Percentiles rank a stretch among this genome's conserved stretches.
Evolutionary conservation across 2,888 invertebrate species (phyloP).

Genomic region (Meteorus cinctellus): DNA sequence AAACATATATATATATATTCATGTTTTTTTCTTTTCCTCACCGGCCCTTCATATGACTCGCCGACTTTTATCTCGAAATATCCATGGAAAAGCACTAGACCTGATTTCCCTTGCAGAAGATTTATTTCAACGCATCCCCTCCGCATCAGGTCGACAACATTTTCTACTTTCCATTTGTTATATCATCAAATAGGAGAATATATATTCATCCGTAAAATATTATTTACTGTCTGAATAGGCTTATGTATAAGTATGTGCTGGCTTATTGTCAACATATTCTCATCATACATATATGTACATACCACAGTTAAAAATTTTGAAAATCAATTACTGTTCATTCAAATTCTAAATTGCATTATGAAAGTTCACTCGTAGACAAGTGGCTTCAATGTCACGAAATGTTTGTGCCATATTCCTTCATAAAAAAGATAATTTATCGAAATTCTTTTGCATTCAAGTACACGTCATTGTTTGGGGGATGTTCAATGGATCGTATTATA

Average conservation of each 20-base stretch:
- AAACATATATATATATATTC: background rate
- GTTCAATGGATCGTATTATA: no score
- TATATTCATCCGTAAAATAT: background rate
- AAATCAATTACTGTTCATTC: no score
- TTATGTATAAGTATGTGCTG: background rate
- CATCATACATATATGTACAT: background rate
- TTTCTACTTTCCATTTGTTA: slow-evolving; percentile 6
- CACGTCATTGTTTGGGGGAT: no score
- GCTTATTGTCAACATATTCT: background rate
- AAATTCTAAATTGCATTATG: no score
- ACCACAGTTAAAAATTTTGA: no score
- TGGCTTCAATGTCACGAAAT: slow-evolving; percentile 42
- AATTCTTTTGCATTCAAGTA: no score
- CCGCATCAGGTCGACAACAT: slow-evolving; percentile 39
- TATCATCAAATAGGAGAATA: slow-evolving; percentile 38
- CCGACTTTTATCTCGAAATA: slow-evolving; percentile 26
- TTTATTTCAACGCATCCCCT: slow-evolving; percentile 14
- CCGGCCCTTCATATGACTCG: background rate
- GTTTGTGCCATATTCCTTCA: slow-evolving; percentile 3
- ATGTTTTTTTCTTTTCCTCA: background rate
- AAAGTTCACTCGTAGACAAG: slow-evolving; percentile 16
- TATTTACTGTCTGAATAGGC: background rate
- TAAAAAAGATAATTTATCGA: no score
- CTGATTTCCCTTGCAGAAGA: slow-evolving; percentile 24
- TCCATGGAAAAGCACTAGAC: slow-evolving; percentile 6